phyloP scores from a whole-genome alignment of 1,140 invertebrate species.

The Anthonomus grandis region DNA sequence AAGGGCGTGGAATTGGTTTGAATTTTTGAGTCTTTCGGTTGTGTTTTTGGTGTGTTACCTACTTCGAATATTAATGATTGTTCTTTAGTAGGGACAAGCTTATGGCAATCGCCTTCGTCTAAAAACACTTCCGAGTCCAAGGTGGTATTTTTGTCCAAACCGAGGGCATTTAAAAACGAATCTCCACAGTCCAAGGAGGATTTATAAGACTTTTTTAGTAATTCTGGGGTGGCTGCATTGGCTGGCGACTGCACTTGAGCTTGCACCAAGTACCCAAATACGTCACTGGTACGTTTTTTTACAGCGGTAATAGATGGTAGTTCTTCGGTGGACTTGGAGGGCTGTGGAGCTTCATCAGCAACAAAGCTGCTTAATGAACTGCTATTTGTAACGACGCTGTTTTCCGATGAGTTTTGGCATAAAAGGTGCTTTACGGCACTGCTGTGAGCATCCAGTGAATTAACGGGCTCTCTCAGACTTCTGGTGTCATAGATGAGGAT shows the following conservation, averaged over 20 bases:
- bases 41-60: too few relatives aligned
- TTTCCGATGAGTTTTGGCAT: slow-evolving; percentile 30
- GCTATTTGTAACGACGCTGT: neutral
- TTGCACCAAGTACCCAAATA: neutral
- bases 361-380: slow-evolving; percentile 12
- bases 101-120: too few relatives aligned
- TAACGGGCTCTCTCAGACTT: slow-evolving; percentile 34
- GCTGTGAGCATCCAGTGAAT: slow-evolving; percentile 34
- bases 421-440: slow-evolving; percentile 33
- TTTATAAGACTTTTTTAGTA: neutral
- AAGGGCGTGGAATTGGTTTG: too few relatives aligned
- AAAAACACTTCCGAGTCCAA: slow-evolving; percentile 53
- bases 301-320: neutral
- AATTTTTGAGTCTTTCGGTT: too few relatives aligned
- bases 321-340: neutral
- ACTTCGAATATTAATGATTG: too few relatives aligned
- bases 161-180: neutral
- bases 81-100: too few relatives aligned
- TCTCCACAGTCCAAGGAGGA: neutral
- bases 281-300: neutral
- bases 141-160: neutral
- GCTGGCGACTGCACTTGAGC: neutral
- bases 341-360: slow-evolving; percentile 2
- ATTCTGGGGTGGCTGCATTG: neutral
- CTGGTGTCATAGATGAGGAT: slow-evolving; percentile 41